These are phyloP conservation scores for Lanius ludovicianus DNA, from an alignment of 2,113 vertebrate species.

Conservation along the genomic window DNA sequence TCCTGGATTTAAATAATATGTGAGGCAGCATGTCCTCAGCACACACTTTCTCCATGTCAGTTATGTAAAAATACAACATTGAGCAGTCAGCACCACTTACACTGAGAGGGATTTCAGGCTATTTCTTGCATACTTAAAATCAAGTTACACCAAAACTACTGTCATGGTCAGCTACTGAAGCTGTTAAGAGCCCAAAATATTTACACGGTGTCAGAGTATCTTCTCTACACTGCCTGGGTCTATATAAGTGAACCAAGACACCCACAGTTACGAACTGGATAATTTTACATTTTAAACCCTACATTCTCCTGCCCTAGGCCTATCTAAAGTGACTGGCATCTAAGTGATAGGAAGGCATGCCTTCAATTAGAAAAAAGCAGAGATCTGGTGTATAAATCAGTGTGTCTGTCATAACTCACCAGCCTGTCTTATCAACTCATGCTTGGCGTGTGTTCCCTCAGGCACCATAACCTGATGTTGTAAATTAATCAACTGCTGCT, in stretches of 20 bases:
- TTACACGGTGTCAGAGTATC: not conserved
- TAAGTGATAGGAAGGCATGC: not conserved
- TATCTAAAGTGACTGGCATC: not conserved
- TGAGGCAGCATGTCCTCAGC: not conserved
- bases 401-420: not conserved
- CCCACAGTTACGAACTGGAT: not conserved
- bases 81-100: not conserved
- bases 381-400: not conserved
- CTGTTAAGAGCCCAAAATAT: not conserved
- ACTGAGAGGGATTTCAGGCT: not conserved
- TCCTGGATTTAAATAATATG: not conserved
- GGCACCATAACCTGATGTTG: not conserved
- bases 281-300: not conserved
- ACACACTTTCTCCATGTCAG: not conserved
- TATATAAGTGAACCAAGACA: not conserved
- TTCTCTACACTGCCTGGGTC: not conserved
- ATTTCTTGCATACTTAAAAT: not conserved
- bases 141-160: not conserved
- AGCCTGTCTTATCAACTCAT: not conserved
- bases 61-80: not conserved
- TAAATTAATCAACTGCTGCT: constrained; percentile 21
- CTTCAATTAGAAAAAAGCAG: not conserved
- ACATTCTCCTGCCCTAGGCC: not conserved
- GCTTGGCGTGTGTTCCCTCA: not conserved
- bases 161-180: not conserved